These are phyloP conservation scores for Aythya baeri DNA, from an alignment of 2,113 vertebrate genomes.

Conservation along the genomic window DNA sequence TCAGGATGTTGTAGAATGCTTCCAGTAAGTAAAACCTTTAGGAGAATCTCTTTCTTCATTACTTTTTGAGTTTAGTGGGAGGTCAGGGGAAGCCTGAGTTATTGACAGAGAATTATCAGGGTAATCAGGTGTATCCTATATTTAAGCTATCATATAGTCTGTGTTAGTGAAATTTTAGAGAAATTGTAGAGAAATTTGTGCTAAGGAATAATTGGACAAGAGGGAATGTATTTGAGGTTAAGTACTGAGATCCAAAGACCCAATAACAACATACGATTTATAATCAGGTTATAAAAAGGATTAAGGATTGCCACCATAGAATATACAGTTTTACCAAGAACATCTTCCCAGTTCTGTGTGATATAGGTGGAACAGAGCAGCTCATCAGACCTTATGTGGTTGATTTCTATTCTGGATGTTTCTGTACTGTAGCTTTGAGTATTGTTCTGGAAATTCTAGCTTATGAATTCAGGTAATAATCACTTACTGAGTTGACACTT, in stretches of 20 bases:
- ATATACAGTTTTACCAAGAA: not conserved
- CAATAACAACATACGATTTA: not conserved
- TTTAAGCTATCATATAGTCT: not conserved
- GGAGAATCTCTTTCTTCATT: not conserved
- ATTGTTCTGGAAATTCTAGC: not conserved
- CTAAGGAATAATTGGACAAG: not conserved
- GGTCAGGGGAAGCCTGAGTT: not conserved
- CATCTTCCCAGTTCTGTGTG: not conserved
- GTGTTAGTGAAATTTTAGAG: not conserved
- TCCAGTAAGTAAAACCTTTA: not conserved
- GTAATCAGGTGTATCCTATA: not conserved
- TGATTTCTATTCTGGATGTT: not conserved
- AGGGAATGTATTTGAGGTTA: not conserved
- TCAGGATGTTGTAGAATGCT: not conserved
- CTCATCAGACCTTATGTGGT: not conserved
- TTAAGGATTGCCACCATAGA: not conserved
- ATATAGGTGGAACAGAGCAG: not conserved
- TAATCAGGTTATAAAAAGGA: not conserved
- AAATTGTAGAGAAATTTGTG: not conserved
- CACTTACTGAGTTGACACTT: not conserved
- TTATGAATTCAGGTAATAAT: not conserved
- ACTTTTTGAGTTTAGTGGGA: not conserved
- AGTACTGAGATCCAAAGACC: not conserved
- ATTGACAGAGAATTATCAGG: not conserved
- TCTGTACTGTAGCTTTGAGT: not conserved